Percentiles rank a stretch among this genome's conserved stretches.
phyloP scores from a whole-genome alignment of 2,888 invertebrate species.

The Empis stercorea region DNA sequence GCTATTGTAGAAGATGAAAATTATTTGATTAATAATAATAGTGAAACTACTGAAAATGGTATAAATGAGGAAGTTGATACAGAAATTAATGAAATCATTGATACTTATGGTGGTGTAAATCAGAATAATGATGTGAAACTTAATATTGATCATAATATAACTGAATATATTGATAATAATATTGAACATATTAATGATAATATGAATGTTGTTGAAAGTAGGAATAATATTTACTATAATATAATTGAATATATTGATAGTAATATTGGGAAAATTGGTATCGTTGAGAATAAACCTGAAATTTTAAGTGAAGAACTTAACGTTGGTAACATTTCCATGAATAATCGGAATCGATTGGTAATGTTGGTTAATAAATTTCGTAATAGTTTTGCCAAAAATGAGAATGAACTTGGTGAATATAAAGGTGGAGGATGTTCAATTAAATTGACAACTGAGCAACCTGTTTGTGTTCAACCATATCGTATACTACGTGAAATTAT shows the following conservation, averaged over 20 bases:
- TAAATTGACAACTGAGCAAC: neutral
- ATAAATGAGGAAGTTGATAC: neutral
- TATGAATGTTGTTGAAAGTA: no score
- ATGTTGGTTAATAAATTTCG: neutral
- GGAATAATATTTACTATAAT: no score
- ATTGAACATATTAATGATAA: neutral
- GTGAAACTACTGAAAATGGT: neutral
- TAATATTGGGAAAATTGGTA: no score
- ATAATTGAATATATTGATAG: no score
- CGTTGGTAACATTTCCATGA: neutral
- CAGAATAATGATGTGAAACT: no score
- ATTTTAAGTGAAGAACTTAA: neutral
- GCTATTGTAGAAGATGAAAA: neutral
- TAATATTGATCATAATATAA: no score
- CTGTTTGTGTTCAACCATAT: conserved; percentile 4
- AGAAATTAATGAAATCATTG: neutral
- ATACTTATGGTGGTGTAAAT: neutral
- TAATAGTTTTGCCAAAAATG: no score
- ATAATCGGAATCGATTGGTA: no score
- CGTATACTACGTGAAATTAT: no score
- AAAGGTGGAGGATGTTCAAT: neutral
- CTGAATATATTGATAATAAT: no score
- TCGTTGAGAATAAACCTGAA: no score
- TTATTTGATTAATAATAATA: neutral
- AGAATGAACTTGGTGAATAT: no score